Conservation (phyloP, 1,140 invertebrate genomes). For the Lutraria rhynchaena region DNA sequence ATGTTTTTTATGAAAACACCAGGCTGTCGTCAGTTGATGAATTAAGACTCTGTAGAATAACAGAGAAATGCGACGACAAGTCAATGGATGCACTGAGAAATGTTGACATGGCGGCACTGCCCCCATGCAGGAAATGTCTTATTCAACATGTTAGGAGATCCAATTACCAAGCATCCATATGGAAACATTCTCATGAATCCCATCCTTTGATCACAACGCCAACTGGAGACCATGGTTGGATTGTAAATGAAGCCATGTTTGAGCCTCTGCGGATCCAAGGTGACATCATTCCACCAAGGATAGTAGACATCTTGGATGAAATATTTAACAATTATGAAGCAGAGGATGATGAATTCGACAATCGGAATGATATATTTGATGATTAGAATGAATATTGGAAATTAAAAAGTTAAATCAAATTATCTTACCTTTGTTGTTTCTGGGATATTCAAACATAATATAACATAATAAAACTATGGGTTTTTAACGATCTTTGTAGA, state of each 20-base stretch:
- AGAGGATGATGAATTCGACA: neutral
- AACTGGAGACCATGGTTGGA: neutral
- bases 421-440: too few relatives aligned
- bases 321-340: neutral
- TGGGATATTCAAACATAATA: too few relatives aligned
- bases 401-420: too few relatives aligned
- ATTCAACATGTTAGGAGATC: slow-evolving; percentile 19
- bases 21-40: slow-evolving; percentile 5
- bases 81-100: neutral
- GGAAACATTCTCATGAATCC: neutral
- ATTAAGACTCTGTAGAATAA: slow-evolving; percentile 24
- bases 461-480: too few relatives aligned
- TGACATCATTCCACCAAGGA: neutral
- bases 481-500: too few relatives aligned
- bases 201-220: neutral
- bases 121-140: slow-evolving; percentile 8
- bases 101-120: neutral
- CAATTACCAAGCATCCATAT: slow-evolving; percentile 3
- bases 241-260: neutral
- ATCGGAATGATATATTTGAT: too few relatives aligned
- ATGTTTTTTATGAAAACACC: slow-evolving; percentile 6
- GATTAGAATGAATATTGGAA: too few relatives aligned
- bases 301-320: slow-evolving; percentile 4
- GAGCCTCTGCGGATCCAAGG: slow-evolving; percentile 5
- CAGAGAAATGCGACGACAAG: slow-evolving; percentile 10